A percentile compares a stretch with the other conserved stretches of the same genome.
Conservation (phyloP, 2,113 vertebrate genomes). For the Antennarius striatus region DNA sequence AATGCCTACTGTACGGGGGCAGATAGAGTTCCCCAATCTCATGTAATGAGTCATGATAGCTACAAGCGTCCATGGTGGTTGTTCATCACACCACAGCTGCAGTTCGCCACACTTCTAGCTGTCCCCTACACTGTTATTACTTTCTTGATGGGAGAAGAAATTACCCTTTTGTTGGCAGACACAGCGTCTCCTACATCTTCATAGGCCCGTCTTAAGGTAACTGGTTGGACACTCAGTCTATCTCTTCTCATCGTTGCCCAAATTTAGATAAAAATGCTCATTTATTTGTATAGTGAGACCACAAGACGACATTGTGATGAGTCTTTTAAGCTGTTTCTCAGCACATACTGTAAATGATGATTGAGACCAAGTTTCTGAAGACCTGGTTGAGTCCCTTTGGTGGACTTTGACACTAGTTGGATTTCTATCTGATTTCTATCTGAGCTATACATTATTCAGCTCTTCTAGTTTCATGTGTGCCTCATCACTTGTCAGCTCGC, state of each 20-base stretch:
- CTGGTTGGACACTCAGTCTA: conserved; percentile 36
- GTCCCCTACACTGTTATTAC: conserved; percentile 72
- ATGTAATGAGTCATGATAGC: conserved; percentile 33
- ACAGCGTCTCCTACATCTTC: conserved; percentile 57
- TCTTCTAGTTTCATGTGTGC: neutral
- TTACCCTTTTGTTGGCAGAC: conserved; percentile 66
- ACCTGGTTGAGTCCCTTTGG: conserved; percentile 19
- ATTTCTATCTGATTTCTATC: conserved; percentile 31
- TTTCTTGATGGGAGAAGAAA: conserved; percentile 69
- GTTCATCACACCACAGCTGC: conserved; percentile 71
- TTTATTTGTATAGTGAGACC: conserved; percentile 7
- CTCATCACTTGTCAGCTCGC: neutral
- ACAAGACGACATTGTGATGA: conserved; percentile 11
- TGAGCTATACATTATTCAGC: conserved; percentile 41
- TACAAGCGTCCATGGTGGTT: conserved; percentile 51
- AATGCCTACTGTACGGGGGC: neutral
- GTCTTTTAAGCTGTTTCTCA: conserved; percentile 4
- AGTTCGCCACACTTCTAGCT: conserved; percentile 49
- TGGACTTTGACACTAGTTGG: conserved; percentile 27
- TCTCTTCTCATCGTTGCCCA: conserved; percentile 1
- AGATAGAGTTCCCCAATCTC: conserved; percentile 8
- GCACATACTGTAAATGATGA: no score
- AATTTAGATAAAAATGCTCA: conserved; percentile 8
- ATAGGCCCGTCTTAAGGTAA: conserved; percentile 37
- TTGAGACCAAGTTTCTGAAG: no score